Evolutionary conservation across 2,888 invertebrate genomes (phyloP).

Genomic region (Chrysopilus asiliformis): DNA sequence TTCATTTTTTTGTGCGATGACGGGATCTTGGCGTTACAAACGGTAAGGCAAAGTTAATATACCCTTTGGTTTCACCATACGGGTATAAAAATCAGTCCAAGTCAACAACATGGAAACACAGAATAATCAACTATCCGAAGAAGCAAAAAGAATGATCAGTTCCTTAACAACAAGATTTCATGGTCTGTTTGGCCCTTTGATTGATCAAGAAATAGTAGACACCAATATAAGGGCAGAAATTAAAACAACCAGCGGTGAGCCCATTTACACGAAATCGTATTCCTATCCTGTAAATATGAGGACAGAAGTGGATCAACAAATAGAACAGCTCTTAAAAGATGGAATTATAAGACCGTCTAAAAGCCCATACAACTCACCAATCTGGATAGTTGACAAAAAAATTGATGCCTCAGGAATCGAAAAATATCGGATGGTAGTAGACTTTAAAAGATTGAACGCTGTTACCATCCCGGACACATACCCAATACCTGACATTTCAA

Average conservation of each 20-base stretch:
- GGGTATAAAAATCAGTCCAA: conserved; percentile 5
- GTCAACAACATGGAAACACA: conserved; percentile 1
- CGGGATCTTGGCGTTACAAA: no score
- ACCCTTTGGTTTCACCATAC: no score
- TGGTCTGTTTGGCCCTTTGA: conserved; percentile 13
- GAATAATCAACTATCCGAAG: conserved; percentile 1
- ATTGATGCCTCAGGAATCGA: conserved; percentile 13
- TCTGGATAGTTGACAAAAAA: conserved; percentile 13
- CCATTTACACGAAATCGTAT: conserved; percentile 24
- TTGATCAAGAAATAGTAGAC: conserved; percentile 5
- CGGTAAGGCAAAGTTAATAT: no score
- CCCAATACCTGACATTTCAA: conserved; percentile 7
- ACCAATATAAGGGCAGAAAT: conserved; percentile 23
- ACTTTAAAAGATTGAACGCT: conserved; percentile 16
- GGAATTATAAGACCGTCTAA: conserved; percentile 21
- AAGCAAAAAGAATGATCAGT: no score
- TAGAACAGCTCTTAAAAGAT: conserved; percentile 21
- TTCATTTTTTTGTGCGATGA: no score
- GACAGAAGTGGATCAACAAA: conserved; percentile 24
- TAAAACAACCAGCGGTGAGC: conserved; percentile 18
- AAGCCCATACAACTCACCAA: conserved; percentile 19
- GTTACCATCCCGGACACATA: conserved; percentile 14
- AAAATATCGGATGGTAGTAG: conserved; percentile 17
- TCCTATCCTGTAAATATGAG: conserved; percentile 25
- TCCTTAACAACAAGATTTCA: background rate